phyloP scores from a whole-genome alignment of 64 coral and sea anemone species.

The Stichodactyla helianthus region DNA sequence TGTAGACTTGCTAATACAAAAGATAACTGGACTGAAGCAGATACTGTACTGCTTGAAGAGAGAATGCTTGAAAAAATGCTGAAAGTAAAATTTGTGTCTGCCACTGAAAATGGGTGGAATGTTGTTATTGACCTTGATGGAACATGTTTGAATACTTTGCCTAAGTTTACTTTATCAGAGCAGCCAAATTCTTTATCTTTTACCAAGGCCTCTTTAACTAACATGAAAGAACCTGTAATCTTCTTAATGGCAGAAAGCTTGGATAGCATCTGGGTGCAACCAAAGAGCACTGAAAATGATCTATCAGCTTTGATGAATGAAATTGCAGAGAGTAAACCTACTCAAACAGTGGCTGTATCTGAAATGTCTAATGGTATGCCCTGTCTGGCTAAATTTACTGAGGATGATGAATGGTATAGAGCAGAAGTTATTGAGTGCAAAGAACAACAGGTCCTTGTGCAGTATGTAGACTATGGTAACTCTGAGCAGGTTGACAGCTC shows the following conservation, averaged over 20 bases:
- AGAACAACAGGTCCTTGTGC: slow-evolving; percentile 31
- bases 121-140: slow-evolving; percentile 36
- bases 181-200: background rate
- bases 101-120: slow-evolving; percentile 34
- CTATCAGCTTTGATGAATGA: slow-evolving; percentile 47
- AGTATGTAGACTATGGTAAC: slow-evolving; percentile 78
- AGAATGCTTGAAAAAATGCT: slow-evolving; percentile 45
- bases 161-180: slow-evolving; percentile 11
- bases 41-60: slow-evolving; percentile 34
- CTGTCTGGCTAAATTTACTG: slow-evolving; percentile 71
- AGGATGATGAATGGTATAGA: slow-evolving; percentile 86
- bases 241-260: slow-evolving; percentile 42
- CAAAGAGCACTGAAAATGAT: slow-evolving; percentile 20
- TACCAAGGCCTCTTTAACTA: background rate
- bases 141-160: slow-evolving; percentile 40
- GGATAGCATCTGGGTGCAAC: slow-evolving; percentile 50
- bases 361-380: slow-evolving; percentile 4
- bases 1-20: slow-evolving; percentile 50
- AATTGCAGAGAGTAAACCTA: slow-evolving; percentile 35
- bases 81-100: slow-evolving; percentile 44
- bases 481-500: slow-evolving; percentile 33
- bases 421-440: slow-evolving; percentile 46
- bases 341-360: background rate
- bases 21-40: slow-evolving; percentile 32
- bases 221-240: slow-evolving; percentile 23